Evolutionary conservation across 2,113 vertebrate species (phyloP), one percentile per base, ranked within the genome.

Genomic region (Chrysochloris asiatica): DNA sequence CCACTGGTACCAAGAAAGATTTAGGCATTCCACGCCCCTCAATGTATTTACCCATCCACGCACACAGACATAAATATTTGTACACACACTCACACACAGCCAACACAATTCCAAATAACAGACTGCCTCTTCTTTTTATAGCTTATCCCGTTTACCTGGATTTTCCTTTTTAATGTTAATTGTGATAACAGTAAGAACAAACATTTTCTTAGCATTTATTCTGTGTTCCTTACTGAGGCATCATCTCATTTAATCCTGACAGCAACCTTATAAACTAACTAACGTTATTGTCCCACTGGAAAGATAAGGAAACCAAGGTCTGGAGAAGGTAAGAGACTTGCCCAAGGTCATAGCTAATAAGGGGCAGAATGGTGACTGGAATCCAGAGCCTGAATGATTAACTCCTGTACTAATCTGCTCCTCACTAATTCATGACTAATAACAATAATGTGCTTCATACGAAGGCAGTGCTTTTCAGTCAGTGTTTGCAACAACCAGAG

Each of bases 231-330:
- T 41, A 33, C 80, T 45, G 67, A 79, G 30, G 33, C 52, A 83
- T 41, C 48, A 41, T 79, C 38, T 82, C 14, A 85, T 90, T 82
- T 69, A 78, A 88, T 82, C 85, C 83, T 86, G 81, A 79, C 54
- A 93, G 83, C 41, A 69, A 43, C 21, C 50, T 73, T 84, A 47
- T 16, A 67, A 87, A 43, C 36, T 77, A 87, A 36, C 16, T 47
- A 41, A 76, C 86, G 59, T 28, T 45, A 33, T 47, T 63, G 56
- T 41, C 52, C 30, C 47, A 8, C 26, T 48, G 63, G 45, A 83
- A 89, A 86, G 52, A 28, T 19, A 87, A 73, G 47, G 76, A 30
- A 90, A 90, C 36, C 71, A 45, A 91, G 63, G 36, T n/a, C 72
- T 16, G 43, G 50, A 88, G 61, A 80, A 84, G 75, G 43, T 6